Percentiles rank a stretch among this genome's conserved stretches.
phyloP scores from a whole-genome alignment of 2,797 vertebrate genomes.

The Apogon talboti region DNA sequence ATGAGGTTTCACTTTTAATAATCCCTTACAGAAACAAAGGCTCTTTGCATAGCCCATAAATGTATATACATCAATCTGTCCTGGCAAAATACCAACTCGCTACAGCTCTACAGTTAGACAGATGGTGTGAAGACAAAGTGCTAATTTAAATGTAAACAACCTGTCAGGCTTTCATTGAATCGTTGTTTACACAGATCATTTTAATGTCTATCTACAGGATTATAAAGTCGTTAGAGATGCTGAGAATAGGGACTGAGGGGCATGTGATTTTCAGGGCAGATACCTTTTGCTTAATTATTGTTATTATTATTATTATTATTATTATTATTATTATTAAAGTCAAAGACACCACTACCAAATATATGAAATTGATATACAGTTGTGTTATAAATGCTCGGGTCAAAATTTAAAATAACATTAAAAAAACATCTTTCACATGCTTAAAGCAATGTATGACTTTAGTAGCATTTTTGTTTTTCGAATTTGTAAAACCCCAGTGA shows the following conservation, averaged over 20 bases:
- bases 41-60: neutral
- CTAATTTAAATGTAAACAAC: neutral
- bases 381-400: too few relatives aligned
- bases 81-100: neutral
- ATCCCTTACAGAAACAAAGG: neutral
- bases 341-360: too few relatives aligned
- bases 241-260: neutral
- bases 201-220: neutral
- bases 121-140: neutral
- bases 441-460: too few relatives aligned
- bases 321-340: too few relatives aligned
- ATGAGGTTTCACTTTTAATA: slow-evolving; percentile 61
- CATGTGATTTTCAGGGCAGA: too few relatives aligned
- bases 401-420: too few relatives aligned
- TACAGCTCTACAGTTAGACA: neutral
- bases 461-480: too few relatives aligned
- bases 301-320: too few relatives aligned
- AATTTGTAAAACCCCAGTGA: too few relatives aligned
- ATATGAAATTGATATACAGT: too few relatives aligned
- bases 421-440: too few relatives aligned
- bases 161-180: neutral
- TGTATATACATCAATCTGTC: neutral
- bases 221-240: neutral
- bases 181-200: neutral
- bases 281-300: too few relatives aligned